Percentiles rank a stretch among this genome's conserved stretches.
These are phyloP conservation scores for Ladona fulva DNA, from an alignment of 1,140 invertebrate species.

Conservation along the genomic window DNA sequence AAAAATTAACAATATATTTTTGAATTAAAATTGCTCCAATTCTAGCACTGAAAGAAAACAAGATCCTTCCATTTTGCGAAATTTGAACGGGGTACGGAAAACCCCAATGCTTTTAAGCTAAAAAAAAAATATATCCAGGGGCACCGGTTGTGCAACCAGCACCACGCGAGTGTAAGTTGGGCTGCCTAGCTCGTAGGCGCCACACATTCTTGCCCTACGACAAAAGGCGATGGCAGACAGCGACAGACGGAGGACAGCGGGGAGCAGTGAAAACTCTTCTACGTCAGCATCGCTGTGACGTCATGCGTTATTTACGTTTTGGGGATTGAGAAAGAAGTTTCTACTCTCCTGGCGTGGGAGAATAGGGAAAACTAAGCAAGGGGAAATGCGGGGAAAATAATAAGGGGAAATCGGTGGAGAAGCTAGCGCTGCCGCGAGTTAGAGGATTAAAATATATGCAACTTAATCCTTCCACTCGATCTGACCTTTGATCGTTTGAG, in stretches of 20 bases:
- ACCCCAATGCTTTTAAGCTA: too few species aligned
- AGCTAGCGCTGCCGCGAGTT: background rate
- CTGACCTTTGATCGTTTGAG: too few species aligned
- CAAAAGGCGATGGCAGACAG: background rate
- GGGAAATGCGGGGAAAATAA: background rate
- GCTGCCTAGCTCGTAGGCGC: background rate
- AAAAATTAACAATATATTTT: too few species aligned
- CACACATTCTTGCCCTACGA: background rate
- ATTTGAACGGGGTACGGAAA: too few species aligned
- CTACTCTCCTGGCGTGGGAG: background rate
- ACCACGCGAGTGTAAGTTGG: too few species aligned
- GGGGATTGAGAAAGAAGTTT: background rate
- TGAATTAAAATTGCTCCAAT: too few species aligned
- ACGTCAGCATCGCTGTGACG: background rate
- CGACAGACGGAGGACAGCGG: background rate
- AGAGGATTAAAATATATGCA: background rate
- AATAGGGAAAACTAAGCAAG: background rate
- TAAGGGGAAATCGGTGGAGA: background rate
- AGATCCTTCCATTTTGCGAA: too few species aligned
- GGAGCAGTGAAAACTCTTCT: background rate
- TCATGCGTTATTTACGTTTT: constrained; percentile 7
- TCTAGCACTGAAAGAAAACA: too few species aligned
- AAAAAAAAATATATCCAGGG: too few species aligned
- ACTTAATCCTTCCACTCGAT: too few species aligned
- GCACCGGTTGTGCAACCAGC: too few species aligned